phyloP scores from a whole-genome alignment of 2,888 invertebrate genomes.

The Erebia aethiops region DNA sequence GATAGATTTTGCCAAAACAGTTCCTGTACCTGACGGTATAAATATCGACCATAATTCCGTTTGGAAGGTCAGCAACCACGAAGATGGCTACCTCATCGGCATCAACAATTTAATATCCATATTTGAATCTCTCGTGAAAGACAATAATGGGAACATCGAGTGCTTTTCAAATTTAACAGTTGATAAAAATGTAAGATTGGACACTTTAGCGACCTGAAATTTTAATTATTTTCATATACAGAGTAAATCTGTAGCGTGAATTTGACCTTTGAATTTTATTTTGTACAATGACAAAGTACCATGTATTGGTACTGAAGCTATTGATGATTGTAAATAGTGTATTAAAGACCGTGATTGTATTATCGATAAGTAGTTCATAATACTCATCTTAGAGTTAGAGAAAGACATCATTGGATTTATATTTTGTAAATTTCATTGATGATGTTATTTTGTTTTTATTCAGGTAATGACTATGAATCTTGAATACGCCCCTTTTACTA shows the following conservation, averaged over 20 bases:
- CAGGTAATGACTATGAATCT: neutral
- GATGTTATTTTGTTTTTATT: neutral
- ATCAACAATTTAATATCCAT: constrained; percentile 94
- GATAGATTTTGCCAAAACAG: constrained; percentile 98
- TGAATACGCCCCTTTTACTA: neutral
- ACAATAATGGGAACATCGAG: constrained; percentile 72
- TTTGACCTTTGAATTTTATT: constrained; percentile 31
- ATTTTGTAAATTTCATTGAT: constrained; percentile 17
- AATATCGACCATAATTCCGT: constrained; percentile 90
- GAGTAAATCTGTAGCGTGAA: constrained; percentile 38
- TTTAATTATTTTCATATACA: constrained; percentile 41
- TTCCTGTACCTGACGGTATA: constrained; percentile 89
- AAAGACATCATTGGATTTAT: constrained; percentile 22
- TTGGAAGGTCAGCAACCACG: constrained; percentile 98
- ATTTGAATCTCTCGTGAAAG: constrained; percentile 85
- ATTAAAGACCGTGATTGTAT: constrained; percentile 56
- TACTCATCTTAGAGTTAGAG: constrained; percentile 64
- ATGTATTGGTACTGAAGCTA: constrained; percentile 42
- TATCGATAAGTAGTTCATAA: constrained; percentile 64
- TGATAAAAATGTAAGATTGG: constrained; percentile 68
- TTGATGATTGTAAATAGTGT: constrained; percentile 71
- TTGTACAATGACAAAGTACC: constrained; percentile 45
- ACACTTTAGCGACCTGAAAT: constrained; percentile 73
- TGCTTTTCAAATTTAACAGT: constrained; percentile 61
- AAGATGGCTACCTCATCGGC: constrained; percentile 97